A percentile compares a stretch with the other conserved stretches of the same genome.
Conservation (phyloP, 1,140 invertebrate species). For the Globodera ellingtonae region DNA sequence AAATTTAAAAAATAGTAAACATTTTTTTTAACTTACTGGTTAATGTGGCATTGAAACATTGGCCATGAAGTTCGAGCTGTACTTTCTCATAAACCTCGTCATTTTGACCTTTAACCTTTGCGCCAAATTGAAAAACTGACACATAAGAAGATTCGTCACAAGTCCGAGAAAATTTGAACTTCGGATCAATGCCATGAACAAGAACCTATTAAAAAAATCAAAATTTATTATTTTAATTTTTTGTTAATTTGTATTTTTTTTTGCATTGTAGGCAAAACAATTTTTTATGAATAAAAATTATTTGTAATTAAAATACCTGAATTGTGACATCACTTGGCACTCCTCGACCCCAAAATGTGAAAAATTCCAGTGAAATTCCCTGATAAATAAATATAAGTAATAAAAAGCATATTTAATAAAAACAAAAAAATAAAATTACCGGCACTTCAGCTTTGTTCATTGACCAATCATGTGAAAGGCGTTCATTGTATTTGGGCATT, state of each 20-base stretch:
- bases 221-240: neutral
- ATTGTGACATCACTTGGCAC: neutral
- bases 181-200: neutral
- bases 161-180: neutral
- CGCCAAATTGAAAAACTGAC: neutral
- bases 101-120: neutral
- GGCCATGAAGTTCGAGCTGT: neutral
- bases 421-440: neutral
- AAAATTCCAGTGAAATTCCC: neutral
- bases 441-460: neutral
- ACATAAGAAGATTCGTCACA: neutral
- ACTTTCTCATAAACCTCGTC: neutral
- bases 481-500: neutral
- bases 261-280: too few species aligned
- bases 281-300: neutral
- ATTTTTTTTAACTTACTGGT: neutral
- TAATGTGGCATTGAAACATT: neutral
- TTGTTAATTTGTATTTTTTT: neutral
- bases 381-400: neutral
- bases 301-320: neutral
- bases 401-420: neutral
- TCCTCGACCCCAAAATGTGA: neutral
- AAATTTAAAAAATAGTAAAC: neutral
- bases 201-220: neutral
- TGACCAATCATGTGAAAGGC: neutral